Base-by-base conservation (phyloP, 2,888 invertebrate species). In the Odontomyia ornata region DNA sequence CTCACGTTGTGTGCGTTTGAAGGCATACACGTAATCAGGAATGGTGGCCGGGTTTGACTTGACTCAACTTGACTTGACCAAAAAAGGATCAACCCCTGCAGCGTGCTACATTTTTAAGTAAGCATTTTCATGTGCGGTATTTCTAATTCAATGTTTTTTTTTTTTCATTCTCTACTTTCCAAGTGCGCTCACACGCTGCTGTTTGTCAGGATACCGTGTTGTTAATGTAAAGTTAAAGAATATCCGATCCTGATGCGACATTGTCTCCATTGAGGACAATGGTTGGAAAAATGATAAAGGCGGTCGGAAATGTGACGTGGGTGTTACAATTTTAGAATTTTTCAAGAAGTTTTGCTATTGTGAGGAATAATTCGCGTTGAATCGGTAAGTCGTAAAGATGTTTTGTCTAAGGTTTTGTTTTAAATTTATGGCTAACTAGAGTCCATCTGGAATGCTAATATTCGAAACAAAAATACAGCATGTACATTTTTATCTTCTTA, bases 21-120 rank as follows among this genome's bases (percentile, higher is more conserved):
- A 46, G 71, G 62, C 21, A 67, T 23, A 27, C 56, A 76, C 52
- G 36, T 67, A 65, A 67, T 30, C 64, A 28, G 64, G 21, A 56
- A 62, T 60, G 23, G 25, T 52, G 57, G 46, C 43, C 57, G 60
- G 18, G 36, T n/a, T 18, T 52, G 52, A 52, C 52, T 36, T 52
- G 13, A 52, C 52, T 69, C 9, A 18, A 62, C 36, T 23, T 36
- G n/a, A 7, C 60, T 73, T 73, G 73, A 73, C 73, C 73, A 73
- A 57, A 72, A 36, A 56, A 73, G 60, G 57, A 56, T 43, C 69
- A 76, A 69, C 76, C 67, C 76, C 76, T 43, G 76, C 76, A 65
- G 76, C 30, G 76, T n/a, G 65, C 47, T 73, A 60, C 60, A 60
- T 60, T 60, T 73, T 60, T 57, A 30, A 46, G 69, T 69, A 69